phyloP scores from a whole-genome alignment of 2,888 invertebrate genomes.

The Exocentrus adspersus region DNA sequence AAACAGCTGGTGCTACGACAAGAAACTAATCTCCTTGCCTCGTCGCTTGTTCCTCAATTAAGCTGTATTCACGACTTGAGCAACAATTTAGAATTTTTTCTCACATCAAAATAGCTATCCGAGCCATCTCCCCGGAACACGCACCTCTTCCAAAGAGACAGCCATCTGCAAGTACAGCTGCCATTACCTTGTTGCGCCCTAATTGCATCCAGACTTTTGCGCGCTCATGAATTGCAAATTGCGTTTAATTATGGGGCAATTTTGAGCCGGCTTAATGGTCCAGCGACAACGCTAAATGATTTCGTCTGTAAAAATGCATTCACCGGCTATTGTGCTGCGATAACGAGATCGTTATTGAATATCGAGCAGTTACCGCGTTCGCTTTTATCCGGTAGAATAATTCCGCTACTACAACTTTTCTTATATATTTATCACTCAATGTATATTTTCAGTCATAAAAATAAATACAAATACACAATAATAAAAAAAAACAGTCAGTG shows the following conservation, averaged over 20 bases:
- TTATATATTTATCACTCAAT: too few species aligned
- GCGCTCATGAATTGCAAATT: conserved; percentile 34
- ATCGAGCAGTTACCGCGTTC: too few species aligned
- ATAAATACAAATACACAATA: background rate
- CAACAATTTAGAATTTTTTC: background rate
- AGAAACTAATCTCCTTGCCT: too few species aligned
- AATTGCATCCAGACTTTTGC: conserved; percentile 31
- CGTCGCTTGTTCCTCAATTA: too few species aligned
- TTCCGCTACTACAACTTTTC: too few species aligned
- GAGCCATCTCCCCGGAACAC: background rate
- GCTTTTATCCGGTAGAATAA: too few species aligned
- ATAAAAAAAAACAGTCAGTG: background rate
- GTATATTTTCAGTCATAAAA: background rate
- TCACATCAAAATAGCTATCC: background rate
- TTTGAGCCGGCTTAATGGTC: conserved; percentile 29
- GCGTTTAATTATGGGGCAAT: conserved; percentile 28
- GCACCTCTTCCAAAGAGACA: conserved; percentile 13
- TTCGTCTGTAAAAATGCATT: conserved; percentile 30
- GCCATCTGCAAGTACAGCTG: conserved; percentile 20
- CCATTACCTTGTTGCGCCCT: conserved; percentile 26
- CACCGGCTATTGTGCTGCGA: conserved; percentile 7
- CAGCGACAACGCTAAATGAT: conserved; percentile 32
- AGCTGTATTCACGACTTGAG: too few species aligned
- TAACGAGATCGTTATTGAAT: too few species aligned
- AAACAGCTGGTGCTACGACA: too few species aligned